Base-by-base conservation (phyloP, 2,888 invertebrate species). In the Brassicogethes aeneus region DNA sequence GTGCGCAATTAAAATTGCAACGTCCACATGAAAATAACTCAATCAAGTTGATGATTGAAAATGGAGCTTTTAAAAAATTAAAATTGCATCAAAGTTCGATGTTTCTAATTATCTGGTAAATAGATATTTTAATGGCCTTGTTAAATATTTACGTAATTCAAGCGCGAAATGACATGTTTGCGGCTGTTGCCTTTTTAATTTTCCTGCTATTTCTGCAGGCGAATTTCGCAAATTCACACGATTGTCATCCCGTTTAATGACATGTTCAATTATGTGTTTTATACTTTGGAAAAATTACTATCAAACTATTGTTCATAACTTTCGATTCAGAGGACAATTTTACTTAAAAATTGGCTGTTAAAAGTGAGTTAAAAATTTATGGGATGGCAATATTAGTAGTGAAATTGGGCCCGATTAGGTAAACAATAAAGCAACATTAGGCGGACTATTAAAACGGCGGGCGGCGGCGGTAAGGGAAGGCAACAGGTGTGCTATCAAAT, bases 81-180 rank as follows among this genome's bases (percentile, higher is more conserved):
- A 62, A 62, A 59, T 62, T 62, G 61, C 57, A 61, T 59, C 58
- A 54, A 59, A 60, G 52, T 57, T 60, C 57, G 54, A 61, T 62
- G 58, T 57, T 55, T 53, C 58, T 60, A 61, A 64, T 64, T 62
- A 62, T 57, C 54, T 51, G 23, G 5, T 51, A 52, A 55, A 56
- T 55, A 56, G 54, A 53, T 56, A 53, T 53, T 54, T 55, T 56
- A 56, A 57, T 55, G 52, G 53, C 39, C 44, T 45, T 43, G 49
- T 56, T 50, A 53, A 55, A 54, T 55, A 55, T 57, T 54, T 52
- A 57, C 49, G 44, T 43, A 46, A 50, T 50, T 50, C 46, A 48
- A 46, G 51, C 46, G 41, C 40, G 37, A 47, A 46, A 48, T 46
- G 34, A 34, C 29, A 33, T 14, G 30, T 17, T 40, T 40, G 7